These are phyloP conservation scores for Scaptomyza polygonia DNA, from an alignment of 2,888 invertebrate species.

Conservation along the genomic window DNA sequence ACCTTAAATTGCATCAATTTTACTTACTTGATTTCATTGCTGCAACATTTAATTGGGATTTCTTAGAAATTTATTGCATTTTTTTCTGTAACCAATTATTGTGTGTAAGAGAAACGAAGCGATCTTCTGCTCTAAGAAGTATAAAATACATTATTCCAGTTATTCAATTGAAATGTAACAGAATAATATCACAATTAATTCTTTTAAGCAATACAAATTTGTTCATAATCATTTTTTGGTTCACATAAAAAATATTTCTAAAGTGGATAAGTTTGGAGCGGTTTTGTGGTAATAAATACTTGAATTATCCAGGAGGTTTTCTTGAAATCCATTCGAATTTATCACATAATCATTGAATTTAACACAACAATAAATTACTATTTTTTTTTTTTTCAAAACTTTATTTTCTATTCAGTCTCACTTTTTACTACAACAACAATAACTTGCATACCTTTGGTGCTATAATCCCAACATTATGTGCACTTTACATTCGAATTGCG, in stretches of 20 bases:
- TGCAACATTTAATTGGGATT: not conserved
- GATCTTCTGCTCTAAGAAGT: not conserved
- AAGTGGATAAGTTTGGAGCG: not conserved
- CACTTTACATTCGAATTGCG: constrained; percentile 34
- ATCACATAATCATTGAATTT: too few species aligned
- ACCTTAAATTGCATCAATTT: not conserved
- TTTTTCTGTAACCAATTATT: not conserved
- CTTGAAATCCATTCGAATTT: too few species aligned
- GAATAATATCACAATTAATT: not conserved
- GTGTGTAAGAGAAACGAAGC: not conserved
- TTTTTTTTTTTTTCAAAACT: too few species aligned
- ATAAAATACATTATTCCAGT: not conserved
- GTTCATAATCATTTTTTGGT: too few species aligned
- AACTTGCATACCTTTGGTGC: not conserved
- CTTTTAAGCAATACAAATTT: too few species aligned
- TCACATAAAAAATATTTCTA: not conserved
- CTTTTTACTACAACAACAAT: not conserved
- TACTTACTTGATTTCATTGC: not conserved
- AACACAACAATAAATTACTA: too few species aligned
- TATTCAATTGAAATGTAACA: not conserved
- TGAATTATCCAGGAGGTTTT: too few species aligned
- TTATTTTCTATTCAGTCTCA: not conserved
- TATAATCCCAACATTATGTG: constrained; percentile 26
- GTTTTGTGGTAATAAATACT: too few species aligned
- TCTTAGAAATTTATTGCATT: not conserved